Evolutionary conservation across 2,888 invertebrate genomes (phyloP).

Genomic region (Synanthedon myopaeformis): DNA sequence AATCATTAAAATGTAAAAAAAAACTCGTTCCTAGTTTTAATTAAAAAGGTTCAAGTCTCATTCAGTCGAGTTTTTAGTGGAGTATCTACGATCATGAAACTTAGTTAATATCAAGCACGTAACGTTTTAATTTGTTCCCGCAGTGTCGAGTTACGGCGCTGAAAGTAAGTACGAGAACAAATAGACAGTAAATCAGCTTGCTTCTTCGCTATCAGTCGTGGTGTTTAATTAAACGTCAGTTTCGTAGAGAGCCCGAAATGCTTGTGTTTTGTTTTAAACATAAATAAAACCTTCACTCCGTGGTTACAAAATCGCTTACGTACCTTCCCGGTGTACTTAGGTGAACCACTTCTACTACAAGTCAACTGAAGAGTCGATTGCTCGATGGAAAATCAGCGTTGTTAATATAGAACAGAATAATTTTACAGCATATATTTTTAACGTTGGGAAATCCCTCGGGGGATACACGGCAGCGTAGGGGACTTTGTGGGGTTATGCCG

Average conservation of each 20-base stretch:
- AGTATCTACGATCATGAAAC: neutral
- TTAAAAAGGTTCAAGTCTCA: neutral
- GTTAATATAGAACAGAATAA: no score
- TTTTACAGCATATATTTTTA: no score
- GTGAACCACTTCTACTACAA: no score
- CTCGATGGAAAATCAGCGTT: no score
- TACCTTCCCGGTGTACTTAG: no score
- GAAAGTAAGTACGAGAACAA: constrained; percentile 1
- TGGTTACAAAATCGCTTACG: no score
- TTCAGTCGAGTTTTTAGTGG: neutral
- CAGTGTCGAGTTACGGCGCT: neutral
- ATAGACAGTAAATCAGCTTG: constrained; percentile 6
- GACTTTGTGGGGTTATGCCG: no score
- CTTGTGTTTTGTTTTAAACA: neutral
- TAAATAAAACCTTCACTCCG: neutral
- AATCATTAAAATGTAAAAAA: neutral
- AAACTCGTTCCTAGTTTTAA: neutral
- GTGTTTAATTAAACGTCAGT: constrained; percentile 4
- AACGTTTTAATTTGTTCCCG: constrained; percentile 2
- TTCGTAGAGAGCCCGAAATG: neutral
- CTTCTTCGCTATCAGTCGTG: constrained; percentile 3
- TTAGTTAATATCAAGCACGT: neutral
- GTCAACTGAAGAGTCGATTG: no score
- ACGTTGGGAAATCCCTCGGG: no score
- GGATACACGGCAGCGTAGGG: no score